Conservation (phyloP, 2,113 vertebrate genomes). For the Zapus hudsonius region DNA sequence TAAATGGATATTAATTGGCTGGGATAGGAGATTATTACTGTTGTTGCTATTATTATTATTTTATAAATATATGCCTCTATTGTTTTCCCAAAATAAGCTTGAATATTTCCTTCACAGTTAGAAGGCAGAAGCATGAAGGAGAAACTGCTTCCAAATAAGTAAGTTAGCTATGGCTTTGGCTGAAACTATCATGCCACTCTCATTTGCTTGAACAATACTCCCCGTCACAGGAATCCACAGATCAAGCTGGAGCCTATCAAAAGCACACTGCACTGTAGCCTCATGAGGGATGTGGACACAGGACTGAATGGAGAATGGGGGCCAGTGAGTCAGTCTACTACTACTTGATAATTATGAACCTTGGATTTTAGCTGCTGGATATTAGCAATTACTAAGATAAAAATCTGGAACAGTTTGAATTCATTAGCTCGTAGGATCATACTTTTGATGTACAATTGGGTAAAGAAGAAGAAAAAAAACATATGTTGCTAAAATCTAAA, state of each 20-base stretch:
- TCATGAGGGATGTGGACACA: neutral
- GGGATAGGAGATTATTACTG: neutral
- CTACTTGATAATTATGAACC: neutral
- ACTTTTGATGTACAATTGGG: neutral
- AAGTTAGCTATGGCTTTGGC: neutral
- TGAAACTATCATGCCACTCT: neutral
- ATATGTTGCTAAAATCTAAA: neutral
- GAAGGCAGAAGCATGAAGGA: neutral
- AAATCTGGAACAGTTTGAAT: neutral
- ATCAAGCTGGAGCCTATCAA: too few species aligned
- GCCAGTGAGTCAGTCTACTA: neutral
- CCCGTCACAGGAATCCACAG: neutral
- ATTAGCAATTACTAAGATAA: slow-evolving; percentile 8
- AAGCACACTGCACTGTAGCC: neutral
- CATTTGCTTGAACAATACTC: neutral
- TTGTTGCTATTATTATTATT: neutral
- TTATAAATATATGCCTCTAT: neutral
- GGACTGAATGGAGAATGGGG: neutral
- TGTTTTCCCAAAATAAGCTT: neutral
- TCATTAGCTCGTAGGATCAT: neutral
- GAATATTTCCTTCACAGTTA: neutral
- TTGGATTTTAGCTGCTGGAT: neutral
- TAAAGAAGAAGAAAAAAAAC: neutral
- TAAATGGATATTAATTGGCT: neutral
- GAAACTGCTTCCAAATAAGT: neutral